Base-by-base conservation (phyloP, 1,140 invertebrate species). In the Bombus polaris region DNA sequence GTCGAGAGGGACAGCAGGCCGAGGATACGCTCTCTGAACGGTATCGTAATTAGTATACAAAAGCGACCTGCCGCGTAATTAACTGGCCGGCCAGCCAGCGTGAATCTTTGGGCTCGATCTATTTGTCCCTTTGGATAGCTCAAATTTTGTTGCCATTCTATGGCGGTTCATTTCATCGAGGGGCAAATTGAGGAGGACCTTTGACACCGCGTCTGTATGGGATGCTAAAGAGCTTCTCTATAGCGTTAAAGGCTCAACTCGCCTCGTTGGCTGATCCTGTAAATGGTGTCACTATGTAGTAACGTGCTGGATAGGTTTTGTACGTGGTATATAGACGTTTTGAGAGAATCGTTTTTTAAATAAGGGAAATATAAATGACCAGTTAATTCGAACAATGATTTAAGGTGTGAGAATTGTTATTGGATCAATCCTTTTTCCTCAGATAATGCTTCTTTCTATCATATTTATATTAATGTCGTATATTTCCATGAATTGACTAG, bases 31-130 rank as follows among this genome's bases (percentile, higher is more conserved):
- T 44, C 35, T 53, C 13, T 12, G 47, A 78, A 82, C 73, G 78
- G 28, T 83, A 72, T 70, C 47, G 88, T 89, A 87, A 89, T 89
- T 89, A 89, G 71, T 85, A 81, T 83, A 89, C 81, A 89, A 89
- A 87, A 88, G 85, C 70, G 62, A 79, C 42, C 42, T 15, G 44
- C 35, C 57, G 44, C 76, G 70, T 89, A 89, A 89, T 89, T 89
- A 89, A 89, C 66, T 47, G 66, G 35, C 32, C 42, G 25, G 44
- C 39, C n/a, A 70, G 65, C 68, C 47, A 82, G 65, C 57, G 47
- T 86, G 87, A 82, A 83, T 77, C 87, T 79, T 47, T 42, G 5
- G 39, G 39, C 65, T 42, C 62, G 85, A 82, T 88, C 88, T 80
- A 86, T 85, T 85, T 72, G 74, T 57, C 53, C 70, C 57, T 78